phyloP scores from a whole-genome alignment of 2,888 invertebrate species.

The Papilio protenor region DNA sequence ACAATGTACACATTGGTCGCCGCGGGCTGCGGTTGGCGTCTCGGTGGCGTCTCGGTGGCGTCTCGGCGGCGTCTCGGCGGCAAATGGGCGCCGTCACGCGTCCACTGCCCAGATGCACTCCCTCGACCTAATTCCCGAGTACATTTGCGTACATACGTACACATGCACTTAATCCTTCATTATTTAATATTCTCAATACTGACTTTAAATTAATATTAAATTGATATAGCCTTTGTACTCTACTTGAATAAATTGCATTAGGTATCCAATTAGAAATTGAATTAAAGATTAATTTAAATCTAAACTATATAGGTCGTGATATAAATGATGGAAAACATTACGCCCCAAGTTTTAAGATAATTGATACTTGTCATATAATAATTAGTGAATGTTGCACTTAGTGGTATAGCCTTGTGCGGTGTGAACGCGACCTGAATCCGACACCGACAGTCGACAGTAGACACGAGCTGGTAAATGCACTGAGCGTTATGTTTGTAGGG shows the following conservation, averaged over 20 bases:
- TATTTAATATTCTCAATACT: conserved; percentile 23
- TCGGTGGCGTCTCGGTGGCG: background rate
- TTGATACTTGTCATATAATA: conserved; percentile 37
- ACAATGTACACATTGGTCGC: background rate
- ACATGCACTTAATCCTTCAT: conserved; percentile 23
- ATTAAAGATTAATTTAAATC: background rate
- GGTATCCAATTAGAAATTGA: background rate
- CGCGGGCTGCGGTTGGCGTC: background rate
- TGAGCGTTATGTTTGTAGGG: conserved; percentile 45
- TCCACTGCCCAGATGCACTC: conserved; percentile 51
- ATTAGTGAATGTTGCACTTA: conserved; percentile 37
- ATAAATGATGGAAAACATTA: conserved; percentile 5
- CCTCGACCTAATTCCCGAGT: conserved; percentile 67
- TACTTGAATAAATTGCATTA: background rate
- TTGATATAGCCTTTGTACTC: too few relatives aligned
- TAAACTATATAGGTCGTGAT: background rate
- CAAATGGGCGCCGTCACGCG: conserved; percentile 68
- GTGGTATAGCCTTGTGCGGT: conserved; percentile 33
- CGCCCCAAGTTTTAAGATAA: background rate
- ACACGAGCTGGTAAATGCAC: conserved; percentile 51
- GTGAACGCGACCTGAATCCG: conserved; percentile 48
- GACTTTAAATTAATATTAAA: background rate
- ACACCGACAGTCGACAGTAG: conserved; percentile 46
- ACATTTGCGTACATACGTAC: conserved; percentile 47
- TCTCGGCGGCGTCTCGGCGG: conserved; percentile 41